phyloP scores from a whole-genome alignment of 2,888 invertebrate genomes.

The Volucella inanis region DNA sequence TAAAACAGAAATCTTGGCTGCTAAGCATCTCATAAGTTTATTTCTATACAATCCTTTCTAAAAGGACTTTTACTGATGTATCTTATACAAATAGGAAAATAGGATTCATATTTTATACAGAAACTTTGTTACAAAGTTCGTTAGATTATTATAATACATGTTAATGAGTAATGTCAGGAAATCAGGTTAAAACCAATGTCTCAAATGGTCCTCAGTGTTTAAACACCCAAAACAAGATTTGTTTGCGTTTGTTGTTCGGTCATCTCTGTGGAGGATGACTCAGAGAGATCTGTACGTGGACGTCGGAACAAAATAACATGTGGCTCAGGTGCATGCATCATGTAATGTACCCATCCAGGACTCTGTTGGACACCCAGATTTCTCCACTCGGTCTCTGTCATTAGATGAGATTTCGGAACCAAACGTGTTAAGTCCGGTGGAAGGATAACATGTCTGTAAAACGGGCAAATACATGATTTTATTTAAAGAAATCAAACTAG shows the following conservation, averaged over 20 bases:
- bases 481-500: constrained; percentile 29
- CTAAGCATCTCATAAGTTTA: constrained; percentile 16
- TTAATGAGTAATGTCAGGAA: constrained; percentile 9
- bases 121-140: constrained; percentile 65
- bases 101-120: constrained; percentile 49
- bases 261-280: constrained; percentile 13
- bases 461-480: constrained; percentile 18
- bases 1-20: constrained; percentile 3
- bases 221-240: constrained; percentile 61
- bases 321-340: constrained; percentile 95
- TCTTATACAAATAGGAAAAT: constrained; percentile 39
- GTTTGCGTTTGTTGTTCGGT: constrained; percentile 66
- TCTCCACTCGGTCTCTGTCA: constrained; percentile 98
- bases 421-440: constrained; percentile 92
- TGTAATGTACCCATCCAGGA: constrained; percentile 88
- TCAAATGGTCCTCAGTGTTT: not conserved
- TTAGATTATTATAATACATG: constrained; percentile 42
- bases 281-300: constrained; percentile 79
- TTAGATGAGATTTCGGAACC: constrained; percentile 94
- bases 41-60: constrained; percentile 39
- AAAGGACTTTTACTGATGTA: constrained; percentile 55
- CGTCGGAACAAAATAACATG: constrained; percentile 93
- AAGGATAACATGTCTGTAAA: constrained; percentile 92
- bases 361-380: constrained; percentile 97
- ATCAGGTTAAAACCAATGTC: constrained; percentile 15